These are phyloP conservation scores for Styela clava DNA, from an alignment of 23 tunicate species.

Conservation along the genomic window DNA sequence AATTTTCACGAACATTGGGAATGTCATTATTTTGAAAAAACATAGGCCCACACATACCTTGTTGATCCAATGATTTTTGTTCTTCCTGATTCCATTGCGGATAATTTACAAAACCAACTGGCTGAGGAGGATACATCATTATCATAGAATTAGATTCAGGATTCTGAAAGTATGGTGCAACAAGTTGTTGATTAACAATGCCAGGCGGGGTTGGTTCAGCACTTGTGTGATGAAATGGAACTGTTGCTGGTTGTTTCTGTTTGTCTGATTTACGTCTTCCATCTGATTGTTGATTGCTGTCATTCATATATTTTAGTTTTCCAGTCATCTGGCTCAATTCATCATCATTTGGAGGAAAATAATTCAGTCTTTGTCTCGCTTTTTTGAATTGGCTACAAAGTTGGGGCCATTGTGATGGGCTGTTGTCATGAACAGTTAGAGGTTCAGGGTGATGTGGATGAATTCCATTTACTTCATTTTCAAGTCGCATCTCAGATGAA, in stretches of 20 bases:
- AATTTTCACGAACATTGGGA: not conserved
- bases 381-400: not conserved
- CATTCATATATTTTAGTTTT: not conserved
- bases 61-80: no score
- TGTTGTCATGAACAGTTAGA: not conserved
- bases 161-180: not conserved
- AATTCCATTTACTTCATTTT: conserved; percentile 17
- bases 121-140: not conserved
- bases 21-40: not conserved
- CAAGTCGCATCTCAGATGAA: not conserved
- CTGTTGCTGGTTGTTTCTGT: not conserved
- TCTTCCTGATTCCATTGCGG: conserved; percentile 7
- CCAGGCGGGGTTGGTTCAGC: not conserved
- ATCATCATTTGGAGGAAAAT: conserved; percentile 21
- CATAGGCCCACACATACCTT: not conserved
- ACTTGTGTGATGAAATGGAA: conserved; percentile 18
- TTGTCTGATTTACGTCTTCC: conserved; percentile 15
- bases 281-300: not conserved
- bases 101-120: conserved; percentile 11
- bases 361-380: conserved; percentile 6
- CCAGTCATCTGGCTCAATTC: not conserved
- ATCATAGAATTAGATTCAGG: conserved; percentile 6
- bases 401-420: conserved; percentile 12
- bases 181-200: not conserved
- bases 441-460: not conserved